Evolutionary conservation across 2,888 invertebrate species (phyloP), one percentile per base, ranked within the genome.

Genomic region (Macrophya annulata): DNA sequence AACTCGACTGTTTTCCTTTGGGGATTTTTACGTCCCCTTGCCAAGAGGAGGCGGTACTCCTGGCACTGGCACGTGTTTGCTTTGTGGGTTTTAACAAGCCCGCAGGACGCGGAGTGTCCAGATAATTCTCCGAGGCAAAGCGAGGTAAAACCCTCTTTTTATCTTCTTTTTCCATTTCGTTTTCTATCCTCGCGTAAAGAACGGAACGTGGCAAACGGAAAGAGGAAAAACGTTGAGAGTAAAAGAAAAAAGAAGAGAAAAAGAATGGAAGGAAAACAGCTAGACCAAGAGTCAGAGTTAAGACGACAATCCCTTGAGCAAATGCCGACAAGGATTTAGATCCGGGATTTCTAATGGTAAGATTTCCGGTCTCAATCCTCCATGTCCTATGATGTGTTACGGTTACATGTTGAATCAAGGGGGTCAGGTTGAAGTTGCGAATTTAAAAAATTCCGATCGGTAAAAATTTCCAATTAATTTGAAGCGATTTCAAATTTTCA

Each of bases 301-400:
- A 91, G 90, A 90, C 91, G 91, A 91, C 90, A 92, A 93, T 93
- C 92, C 92, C 89, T 87, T 90, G 90, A 89, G 91, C 91, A 92
- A 93, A 92, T 92, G 90, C 90, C 88, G 77, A 74, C 74, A 74
- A 74, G 74, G 45, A 74, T 74, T 74, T 74, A 25, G n/a, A 74
- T 21, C n/a, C 77, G 8, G 31, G 51, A 76, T 76, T 51, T 31
- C 48, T 76, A 25, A 76, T 25, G 25, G 48, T 37, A 8, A 51
- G 51, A 31, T 51, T 51, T 31, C 3, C 15, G 51, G 25, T n/a
- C 72, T 43, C 43, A 43, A 43, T 45, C 45, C 21, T 25, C 25
- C 62, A 25, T 62, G n/a, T 25, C 62, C 51, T 51, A 51, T 17
- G 17, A 3, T 17, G 5, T 51, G 51, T 51, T 51, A 5, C 21